phyloP scores from a whole-genome alignment of 2,888 invertebrate species.

The Torymus tubicola region DNA sequence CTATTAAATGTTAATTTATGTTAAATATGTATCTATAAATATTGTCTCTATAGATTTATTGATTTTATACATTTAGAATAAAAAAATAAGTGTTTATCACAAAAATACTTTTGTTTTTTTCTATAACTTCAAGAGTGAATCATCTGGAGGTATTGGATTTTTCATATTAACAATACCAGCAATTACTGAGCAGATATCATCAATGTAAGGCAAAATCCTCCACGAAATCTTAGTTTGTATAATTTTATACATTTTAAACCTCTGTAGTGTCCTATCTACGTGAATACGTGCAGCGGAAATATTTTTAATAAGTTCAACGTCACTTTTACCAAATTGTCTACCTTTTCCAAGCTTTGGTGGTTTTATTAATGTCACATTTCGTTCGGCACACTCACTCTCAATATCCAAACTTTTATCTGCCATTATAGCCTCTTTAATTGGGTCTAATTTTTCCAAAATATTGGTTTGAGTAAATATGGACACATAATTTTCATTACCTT shows the following conservation, averaged over 20 bases:
- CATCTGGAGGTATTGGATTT: conserved; percentile 38
- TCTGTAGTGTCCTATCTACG: conserved; percentile 44
- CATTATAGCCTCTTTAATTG: conserved; percentile 50
- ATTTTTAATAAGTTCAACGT: conserved; percentile 52
- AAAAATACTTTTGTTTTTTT: no score
- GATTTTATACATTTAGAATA: no score
- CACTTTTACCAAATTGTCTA: conserved; percentile 12
- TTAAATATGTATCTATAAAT: no score
- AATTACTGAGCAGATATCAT: conserved; percentile 48
- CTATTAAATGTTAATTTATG: no score
- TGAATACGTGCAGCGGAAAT: conserved; percentile 43
- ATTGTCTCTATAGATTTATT: no score
- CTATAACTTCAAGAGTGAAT: conserved; percentile 8
- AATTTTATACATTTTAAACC: conserved; percentile 53
- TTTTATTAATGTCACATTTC: conserved; percentile 42
- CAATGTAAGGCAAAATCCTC: conserved; percentile 42
- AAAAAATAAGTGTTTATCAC: no score
- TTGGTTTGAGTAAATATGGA: conserved; percentile 40
- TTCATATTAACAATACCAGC: conserved; percentile 50
- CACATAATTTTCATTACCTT: not conserved
- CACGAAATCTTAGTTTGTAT: conserved; percentile 45
- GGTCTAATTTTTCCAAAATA: conserved; percentile 36
- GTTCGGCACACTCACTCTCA: conserved; percentile 37
- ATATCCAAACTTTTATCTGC: conserved; percentile 45
- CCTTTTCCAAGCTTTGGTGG: conserved; percentile 30